Percentiles rank a stretch among this genome's conserved stretches.
Evolutionary conservation across 2,888 invertebrate species (phyloP).

Genomic region (Idaea biselata): DNA sequence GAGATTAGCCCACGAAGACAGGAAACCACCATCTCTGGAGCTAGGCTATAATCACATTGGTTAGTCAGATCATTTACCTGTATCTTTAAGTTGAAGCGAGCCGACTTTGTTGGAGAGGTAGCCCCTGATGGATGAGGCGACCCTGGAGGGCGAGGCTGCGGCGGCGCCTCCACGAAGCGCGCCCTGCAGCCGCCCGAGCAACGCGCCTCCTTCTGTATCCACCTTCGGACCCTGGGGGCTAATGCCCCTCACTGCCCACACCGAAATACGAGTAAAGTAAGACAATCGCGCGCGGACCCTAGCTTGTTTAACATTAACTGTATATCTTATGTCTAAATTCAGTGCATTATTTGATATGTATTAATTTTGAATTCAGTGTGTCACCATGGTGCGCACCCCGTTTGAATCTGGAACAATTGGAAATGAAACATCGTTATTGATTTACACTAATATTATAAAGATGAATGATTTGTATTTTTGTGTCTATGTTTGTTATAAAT

Average conservation of each 20-base stretch:
- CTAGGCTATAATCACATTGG: background rate
- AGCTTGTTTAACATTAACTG: background rate
- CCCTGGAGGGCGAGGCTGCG: conserved; percentile 85
- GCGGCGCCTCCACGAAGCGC: conserved; percentile 85
- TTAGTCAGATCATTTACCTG: conserved; percentile 78
- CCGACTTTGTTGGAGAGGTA: conserved; percentile 85
- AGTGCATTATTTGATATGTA: conserved; percentile 78
- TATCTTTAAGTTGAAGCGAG: conserved; percentile 85
- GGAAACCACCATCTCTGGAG: background rate
- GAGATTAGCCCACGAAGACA: too few species aligned
- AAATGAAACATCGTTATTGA: conserved; percentile 1
- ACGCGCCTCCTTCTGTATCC: conserved; percentile 78
- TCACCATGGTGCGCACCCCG: conserved; percentile 65
- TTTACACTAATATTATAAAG: too few species aligned
- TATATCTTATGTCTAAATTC: conserved; percentile 38
- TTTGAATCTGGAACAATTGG: conserved; percentile 58
- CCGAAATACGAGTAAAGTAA: conserved; percentile 13
- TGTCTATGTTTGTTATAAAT: too few species aligned
- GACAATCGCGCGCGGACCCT: background rate
- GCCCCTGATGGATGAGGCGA: conserved; percentile 87
- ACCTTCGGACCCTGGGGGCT: conserved; percentile 63
- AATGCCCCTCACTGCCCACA: conserved; percentile 39
- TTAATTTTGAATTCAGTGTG: conserved; percentile 41
- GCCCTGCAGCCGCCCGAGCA: conserved; percentile 84
- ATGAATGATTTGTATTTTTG: too few species aligned